Evolutionary conservation across 1,140 invertebrate species (phyloP).

Genomic region (Drosophila santomea): DNA sequence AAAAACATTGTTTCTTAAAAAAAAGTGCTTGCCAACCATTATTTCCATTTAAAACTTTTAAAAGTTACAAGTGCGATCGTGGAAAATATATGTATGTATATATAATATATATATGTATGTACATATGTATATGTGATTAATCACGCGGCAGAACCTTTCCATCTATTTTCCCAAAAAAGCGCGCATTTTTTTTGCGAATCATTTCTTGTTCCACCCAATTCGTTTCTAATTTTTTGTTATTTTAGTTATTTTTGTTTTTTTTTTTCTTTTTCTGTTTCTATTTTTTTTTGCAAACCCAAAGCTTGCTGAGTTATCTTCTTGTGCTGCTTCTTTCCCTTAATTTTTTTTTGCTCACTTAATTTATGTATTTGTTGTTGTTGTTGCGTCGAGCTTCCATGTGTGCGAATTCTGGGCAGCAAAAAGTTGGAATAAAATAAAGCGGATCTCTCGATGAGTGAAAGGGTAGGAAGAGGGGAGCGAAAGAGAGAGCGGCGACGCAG

Average conservation of each 20-base stretch:
- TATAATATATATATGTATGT: no score
- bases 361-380: constrained; percentile 19
- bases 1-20: no score
- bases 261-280: constrained; percentile 49
- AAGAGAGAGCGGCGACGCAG: constrained; percentile 15
- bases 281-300: constrained; percentile 43
- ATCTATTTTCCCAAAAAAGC: constrained; percentile 20
- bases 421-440: constrained; percentile 3
- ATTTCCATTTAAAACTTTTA: no score
- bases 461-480: constrained; percentile 14
- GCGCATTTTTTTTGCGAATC: constrained; percentile 40
- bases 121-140: constrained; percentile 9
- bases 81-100: no score
- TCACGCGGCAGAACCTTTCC: constrained; percentile 1
- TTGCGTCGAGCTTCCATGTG: constrained; percentile 38
- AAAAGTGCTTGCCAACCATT: no score
- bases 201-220: constrained; percentile 40
- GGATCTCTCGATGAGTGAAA: constrained; percentile 27
- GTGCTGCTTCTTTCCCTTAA: constrained; percentile 53
- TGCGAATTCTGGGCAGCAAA: constrained; percentile 35
- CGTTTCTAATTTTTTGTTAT: constrained; percentile 42
- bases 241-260: constrained; percentile 39
- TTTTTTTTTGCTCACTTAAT: constrained; percentile 47
- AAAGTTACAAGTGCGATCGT: no score
- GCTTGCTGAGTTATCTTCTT: constrained; percentile 41